These are phyloP conservation scores for Masticophis lateralis DNA, from an alignment of 2,797 vertebrate species.

Conservation along the genomic window DNA sequence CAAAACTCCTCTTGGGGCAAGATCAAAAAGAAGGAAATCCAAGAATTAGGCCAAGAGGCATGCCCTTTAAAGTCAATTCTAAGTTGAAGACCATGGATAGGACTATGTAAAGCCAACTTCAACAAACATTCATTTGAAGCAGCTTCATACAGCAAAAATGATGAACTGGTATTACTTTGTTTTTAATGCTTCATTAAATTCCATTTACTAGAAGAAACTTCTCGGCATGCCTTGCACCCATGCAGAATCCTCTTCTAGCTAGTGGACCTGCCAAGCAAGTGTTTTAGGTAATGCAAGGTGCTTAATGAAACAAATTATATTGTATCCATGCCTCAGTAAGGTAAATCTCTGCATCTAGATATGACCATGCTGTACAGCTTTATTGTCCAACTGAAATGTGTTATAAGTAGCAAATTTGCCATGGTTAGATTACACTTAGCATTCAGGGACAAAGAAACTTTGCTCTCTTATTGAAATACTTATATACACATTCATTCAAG, in stretches of 20 bases:
- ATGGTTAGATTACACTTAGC: neutral
- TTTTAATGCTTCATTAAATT: neutral
- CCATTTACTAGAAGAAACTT: neutral
- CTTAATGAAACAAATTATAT: neutral
- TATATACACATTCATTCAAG: neutral
- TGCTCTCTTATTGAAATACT: neutral
- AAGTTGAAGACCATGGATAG: neutral
- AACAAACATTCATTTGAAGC: neutral
- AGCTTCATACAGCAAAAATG: neutral
- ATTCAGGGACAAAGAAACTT: neutral
- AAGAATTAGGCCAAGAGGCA: neutral
- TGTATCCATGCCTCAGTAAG: neutral
- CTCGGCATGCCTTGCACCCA: neutral
- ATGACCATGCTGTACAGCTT: neutral
- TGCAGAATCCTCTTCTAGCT: neutral
- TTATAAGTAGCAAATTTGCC: neutral
- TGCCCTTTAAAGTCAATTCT: neutral
- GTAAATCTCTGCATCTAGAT: neutral
- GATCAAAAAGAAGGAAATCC: neutral
- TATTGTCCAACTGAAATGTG: neutral
- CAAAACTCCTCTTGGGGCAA: neutral
- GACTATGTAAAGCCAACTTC: neutral
- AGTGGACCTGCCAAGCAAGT: neutral
- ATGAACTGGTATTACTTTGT: neutral
- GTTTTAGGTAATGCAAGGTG: neutral